Evolutionary conservation across 2,888 invertebrate species (phyloP), one percentile per base, ranked within the genome.

Genomic region (Cerastoderma edule): DNA sequence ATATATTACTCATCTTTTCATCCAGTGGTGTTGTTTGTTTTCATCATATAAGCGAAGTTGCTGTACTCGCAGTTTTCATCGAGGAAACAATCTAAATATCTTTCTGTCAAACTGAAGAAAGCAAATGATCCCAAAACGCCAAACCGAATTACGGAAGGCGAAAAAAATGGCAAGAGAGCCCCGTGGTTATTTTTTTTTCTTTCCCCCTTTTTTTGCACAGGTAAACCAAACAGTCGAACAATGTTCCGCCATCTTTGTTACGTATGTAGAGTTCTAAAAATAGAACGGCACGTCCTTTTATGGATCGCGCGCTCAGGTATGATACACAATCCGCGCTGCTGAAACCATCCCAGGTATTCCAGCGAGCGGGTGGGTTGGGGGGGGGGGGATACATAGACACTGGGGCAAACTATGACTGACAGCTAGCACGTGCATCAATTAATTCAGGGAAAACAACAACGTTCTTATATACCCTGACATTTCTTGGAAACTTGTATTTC

Each of bases 271-370:
- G n/a, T 35, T 67, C 81, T 81, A 81, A 70, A 78, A 81, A 81
- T 81, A 81, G 81, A 67, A 48, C 69, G 24, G 48, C 27, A 54
- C 72, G 60, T 72, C 81, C 81, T 81, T 81, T 81, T 81, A 81
- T 78, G 81, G 81, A 81, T 67, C 73, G 75, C 75, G 64, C 75
- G 66, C 70, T 56, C 75, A 75, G 74, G 75, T 78, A 72, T 68
- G 67, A 67, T 68, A 63, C 69, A 66, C 72, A 67, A 71, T 78
- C 75, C 75, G 56, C 72, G 32, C 56, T 39, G 44, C 63, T 67
- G 73, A 19, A 67, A 67, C 70, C 30, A 81, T 79, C 70, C 69
- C 68, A 70, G 78, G 75, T 75, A 81, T 81, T 78, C 81, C 32
- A 46, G 64, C 48, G 72, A 44, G 44, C 22, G 64, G 39, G 48